Conservation (phyloP, 2,113 vertebrate species). For the Seriola quinqueradiata region DNA sequence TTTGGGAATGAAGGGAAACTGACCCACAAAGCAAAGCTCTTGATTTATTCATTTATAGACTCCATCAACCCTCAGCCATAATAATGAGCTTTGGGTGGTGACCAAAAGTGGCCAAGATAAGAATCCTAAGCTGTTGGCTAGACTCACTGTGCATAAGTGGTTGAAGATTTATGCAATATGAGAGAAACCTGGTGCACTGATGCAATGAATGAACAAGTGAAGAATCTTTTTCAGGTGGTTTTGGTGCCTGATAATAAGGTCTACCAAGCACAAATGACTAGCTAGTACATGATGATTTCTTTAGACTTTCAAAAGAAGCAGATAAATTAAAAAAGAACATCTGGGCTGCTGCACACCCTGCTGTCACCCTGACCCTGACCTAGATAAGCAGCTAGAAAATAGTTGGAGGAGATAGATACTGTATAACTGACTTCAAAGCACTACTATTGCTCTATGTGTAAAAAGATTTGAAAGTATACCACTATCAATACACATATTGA, state of each 20-base stretch:
- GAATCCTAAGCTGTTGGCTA: slow-evolving; percentile 25
- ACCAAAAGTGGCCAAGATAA: slow-evolving; percentile 5
- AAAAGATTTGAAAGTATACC: background rate
- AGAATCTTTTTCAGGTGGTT: background rate
- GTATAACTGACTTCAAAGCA: background rate
- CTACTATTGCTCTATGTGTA: background rate
- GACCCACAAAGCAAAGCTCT: slow-evolving; percentile 35
- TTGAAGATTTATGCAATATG: background rate
- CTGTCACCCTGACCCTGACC: background rate
- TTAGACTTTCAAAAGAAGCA: slow-evolving; percentile 1
- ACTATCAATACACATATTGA: background rate
- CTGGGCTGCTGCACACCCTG: background rate
- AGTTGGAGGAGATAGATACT: background rate
- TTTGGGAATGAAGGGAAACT: background rate
- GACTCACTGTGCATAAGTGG: background rate
- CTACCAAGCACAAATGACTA: background rate
- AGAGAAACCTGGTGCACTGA: background rate
- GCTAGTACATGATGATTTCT: background rate
- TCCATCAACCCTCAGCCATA: background rate
- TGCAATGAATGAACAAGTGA: background rate
- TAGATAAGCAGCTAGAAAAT: background rate
- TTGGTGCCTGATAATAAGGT: background rate
- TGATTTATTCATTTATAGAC: background rate
- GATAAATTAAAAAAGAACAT: background rate
- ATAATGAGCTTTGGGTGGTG: background rate